Percentiles rank a stretch among this genome's conserved stretches.
Conservation (phyloP, 1,140 invertebrate genomes). For the Brachystomella parvula region DNA sequence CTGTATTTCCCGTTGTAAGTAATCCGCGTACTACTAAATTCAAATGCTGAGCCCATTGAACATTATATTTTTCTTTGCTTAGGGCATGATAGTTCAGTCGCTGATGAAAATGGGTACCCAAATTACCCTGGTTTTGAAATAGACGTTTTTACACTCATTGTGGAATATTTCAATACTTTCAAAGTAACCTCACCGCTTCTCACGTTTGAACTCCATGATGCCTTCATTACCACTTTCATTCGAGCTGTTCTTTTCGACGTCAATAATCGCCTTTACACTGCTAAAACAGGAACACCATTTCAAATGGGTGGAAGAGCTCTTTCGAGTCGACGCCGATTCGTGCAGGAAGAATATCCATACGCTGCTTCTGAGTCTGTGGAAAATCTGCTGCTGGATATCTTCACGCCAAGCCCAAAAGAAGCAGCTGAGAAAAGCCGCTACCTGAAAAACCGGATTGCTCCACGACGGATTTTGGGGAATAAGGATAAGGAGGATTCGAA, state of each 20-base stretch:
- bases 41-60: no score
- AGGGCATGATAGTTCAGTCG: no score
- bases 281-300: conserved; percentile 16
- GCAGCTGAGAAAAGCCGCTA: neutral
- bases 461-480: neutral
- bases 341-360: conserved; percentile 34
- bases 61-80: no score
- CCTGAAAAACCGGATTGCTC: no score
- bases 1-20: conserved; percentile 48
- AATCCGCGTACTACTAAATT: no score
- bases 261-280: conserved; percentile 26
- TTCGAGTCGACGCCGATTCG: neutral
- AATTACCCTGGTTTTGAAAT: conserved; percentile 50
- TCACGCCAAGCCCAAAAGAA: conserved; percentile 22
- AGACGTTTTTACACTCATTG: conserved; percentile 48
- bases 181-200: conserved; percentile 26
- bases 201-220: conserved; percentile 29
- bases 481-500: neutral
- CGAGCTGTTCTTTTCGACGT: conserved; percentile 34
- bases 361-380: conserved; percentile 32
- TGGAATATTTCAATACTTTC: conserved; percentile 46
- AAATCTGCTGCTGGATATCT: conserved; percentile 34
- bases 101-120: conserved; percentile 38
- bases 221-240: conserved; percentile 34
- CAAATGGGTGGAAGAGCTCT: no score